Percentiles rank a stretch among this genome's conserved stretches.
Evolutionary conservation across 2,888 invertebrate species (phyloP).

Genomic region (Sphinx pinastri): DNA sequence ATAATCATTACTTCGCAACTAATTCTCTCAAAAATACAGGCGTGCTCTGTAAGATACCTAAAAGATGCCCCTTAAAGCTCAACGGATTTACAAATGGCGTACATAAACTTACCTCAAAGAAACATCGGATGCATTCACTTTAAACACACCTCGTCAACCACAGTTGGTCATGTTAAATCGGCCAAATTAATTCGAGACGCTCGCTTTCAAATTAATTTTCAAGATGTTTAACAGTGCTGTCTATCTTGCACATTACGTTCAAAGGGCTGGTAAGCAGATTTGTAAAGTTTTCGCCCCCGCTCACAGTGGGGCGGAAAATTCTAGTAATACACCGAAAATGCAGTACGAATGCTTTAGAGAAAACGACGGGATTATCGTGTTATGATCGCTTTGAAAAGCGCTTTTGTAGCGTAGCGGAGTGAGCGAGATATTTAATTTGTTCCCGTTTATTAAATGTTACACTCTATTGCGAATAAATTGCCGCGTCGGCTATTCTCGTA

Average conservation of each 20-base stretch:
- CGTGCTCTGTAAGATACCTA: neutral
- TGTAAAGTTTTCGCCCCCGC: constrained; percentile 33
- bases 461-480: neutral
- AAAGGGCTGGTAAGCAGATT: constrained; percentile 52
- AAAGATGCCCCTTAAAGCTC: neutral
- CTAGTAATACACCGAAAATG: neutral
- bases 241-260: constrained; percentile 51
- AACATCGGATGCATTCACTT: constrained; percentile 1
- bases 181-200: constrained; percentile 59
- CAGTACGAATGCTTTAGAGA: constrained; percentile 19
- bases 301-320: constrained; percentile 17
- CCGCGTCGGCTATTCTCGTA: too few species aligned
- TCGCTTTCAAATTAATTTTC: constrained; percentile 60
- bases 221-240: constrained; percentile 57
- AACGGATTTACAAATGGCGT: neutral
- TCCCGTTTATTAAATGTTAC: constrained; percentile 7
- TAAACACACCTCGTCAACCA: neutral
- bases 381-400: constrained; percentile 27
- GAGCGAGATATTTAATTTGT: constrained; percentile 26
- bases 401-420: constrained; percentile 26
- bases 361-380: constrained; percentile 27
- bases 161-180: constrained; percentile 39
- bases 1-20: too few species aligned
- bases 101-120: neutral
- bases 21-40: too few species aligned